Base-by-base conservation (phyloP, 2,113 vertebrate species). In the Tragelaphus strepsiceros region DNA sequence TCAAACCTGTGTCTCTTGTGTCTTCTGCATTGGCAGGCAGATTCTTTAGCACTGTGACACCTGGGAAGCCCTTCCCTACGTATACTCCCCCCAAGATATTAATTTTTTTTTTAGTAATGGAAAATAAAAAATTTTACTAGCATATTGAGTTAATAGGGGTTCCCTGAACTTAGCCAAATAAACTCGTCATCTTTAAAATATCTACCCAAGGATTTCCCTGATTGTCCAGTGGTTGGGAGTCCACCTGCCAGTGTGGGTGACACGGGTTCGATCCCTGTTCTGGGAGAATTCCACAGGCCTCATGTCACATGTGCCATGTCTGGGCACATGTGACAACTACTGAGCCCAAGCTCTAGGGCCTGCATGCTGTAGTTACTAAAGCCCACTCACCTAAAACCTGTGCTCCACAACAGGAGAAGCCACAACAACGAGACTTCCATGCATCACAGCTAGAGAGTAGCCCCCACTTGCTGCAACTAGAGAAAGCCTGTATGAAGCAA, bases 141-240 rank as follows among this genome's bases (percentile, higher is more conserved):
- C 21, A 39, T 90, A 30, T 56, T 92, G 12, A 35, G 6, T 67
- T 88, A 86, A 22, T 59, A 96, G 15, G 0, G 13, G 53, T 92
- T 56, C 30, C 17, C 32, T 94, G 59, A 81, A 86, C 12, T 71
- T 91, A 51, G 96, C 39, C 16, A 95, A 92, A 93, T 92, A 97
- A 96, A 94, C 43, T 1, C 16, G 54, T 0, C 16, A 59, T 92
- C 61, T 62, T 95, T 92, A n/a, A 92, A 89, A 80, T 59, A 82
- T 39, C 17, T 5, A 82, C 7, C 83, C 28, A 78, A 43, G 39
- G 39, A 26, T 39, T 77, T 43, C 39, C 22, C 71, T 26, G 35
- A 3, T 26, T 43, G 39, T 26, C 39, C 71, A 26, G 71, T 77
- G 71, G 71, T 77, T 43, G 71, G 12, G 2, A 43, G 22, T 43